Conservation (phyloP, 2,888 invertebrate genomes). For the Anorthoa munda region DNA sequence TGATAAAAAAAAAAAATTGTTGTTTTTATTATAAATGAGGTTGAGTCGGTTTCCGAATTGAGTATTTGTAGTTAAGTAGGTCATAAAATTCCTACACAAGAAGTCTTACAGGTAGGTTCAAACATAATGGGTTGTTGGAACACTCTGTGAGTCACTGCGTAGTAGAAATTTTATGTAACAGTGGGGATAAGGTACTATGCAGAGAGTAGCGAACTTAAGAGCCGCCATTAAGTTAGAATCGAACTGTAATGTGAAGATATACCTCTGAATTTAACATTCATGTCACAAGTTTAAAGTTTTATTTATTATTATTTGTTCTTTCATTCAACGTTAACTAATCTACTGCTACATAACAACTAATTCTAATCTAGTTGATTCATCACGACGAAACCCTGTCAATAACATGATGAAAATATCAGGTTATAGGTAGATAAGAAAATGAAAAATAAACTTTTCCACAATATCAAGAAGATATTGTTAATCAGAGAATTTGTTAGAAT, state of each 20-base stretch:
- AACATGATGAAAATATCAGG: constrained; percentile 24
- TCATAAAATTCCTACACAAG: not conserved
- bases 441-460: constrained; percentile 11
- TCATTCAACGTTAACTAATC: not conserved
- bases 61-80: too few species aligned
- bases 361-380: not conserved
- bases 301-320: not conserved
- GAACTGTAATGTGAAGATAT: too few species aligned
- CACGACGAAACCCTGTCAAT: constrained; percentile 7
- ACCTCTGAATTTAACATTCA: not conserved
- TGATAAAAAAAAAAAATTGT: not conserved
- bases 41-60: too few species aligned
- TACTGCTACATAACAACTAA: not conserved
- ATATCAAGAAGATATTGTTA: not conserved
- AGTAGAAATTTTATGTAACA: too few species aligned
- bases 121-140: too few species aligned
- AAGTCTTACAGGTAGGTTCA: too few species aligned
- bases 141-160: too few species aligned
- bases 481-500: too few species aligned
- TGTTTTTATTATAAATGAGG: not conserved
- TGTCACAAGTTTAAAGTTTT: not conserved
- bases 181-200: too few species aligned
- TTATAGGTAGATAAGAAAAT: constrained; percentile 27
- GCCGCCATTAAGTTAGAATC: too few species aligned
- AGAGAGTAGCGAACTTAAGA: too few species aligned